Evolutionary conservation across 2,888 invertebrate species (phyloP).

Genomic region (Andrena dorsata): DNA sequence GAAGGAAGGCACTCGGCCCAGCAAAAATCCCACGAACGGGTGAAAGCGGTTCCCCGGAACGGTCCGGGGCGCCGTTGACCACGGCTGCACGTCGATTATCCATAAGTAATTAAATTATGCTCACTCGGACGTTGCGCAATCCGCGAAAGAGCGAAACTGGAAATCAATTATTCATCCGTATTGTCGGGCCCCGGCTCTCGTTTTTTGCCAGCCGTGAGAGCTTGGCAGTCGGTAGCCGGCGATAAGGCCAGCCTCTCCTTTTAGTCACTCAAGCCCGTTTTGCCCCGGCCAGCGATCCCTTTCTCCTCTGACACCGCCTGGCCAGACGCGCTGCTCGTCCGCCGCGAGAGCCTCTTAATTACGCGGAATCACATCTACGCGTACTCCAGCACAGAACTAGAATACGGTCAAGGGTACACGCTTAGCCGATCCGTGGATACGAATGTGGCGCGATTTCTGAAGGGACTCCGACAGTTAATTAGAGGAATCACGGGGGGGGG

Average conservation of each 20-base stretch:
- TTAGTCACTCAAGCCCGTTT: conserved; percentile 21
- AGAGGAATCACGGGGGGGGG: no score
- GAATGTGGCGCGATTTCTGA: conserved; percentile 53
- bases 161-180: conserved; percentile 59
- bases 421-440: conserved; percentile 13
- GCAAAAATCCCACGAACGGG: conserved; percentile 12
- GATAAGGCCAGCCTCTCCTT: conserved; percentile 26
- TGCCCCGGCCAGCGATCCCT: conserved; percentile 43
- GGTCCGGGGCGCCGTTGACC: neutral
- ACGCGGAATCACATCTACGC: no score
- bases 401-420: conserved; percentile 54
- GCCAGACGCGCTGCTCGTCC: neutral
- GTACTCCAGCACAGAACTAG: neutral
- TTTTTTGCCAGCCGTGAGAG: conserved; percentile 35
- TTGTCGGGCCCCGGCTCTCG: conserved; percentile 16
- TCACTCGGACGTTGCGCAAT: conserved; percentile 24
- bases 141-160: conserved; percentile 41
- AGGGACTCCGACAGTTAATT: conserved; percentile 10
- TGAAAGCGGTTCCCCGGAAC: conserved; percentile 13
- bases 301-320: conserved; percentile 31
- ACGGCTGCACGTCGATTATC: conserved; percentile 47
- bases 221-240: conserved; percentile 4
- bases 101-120: conserved; percentile 46
- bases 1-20: neutral
- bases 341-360: no score